Evolutionary conservation across 92 coral and sea anemone genomes (phyloP), one percentile per base, ranked within the genome.

Genomic region (Parazoanthus swiftii): DNA sequence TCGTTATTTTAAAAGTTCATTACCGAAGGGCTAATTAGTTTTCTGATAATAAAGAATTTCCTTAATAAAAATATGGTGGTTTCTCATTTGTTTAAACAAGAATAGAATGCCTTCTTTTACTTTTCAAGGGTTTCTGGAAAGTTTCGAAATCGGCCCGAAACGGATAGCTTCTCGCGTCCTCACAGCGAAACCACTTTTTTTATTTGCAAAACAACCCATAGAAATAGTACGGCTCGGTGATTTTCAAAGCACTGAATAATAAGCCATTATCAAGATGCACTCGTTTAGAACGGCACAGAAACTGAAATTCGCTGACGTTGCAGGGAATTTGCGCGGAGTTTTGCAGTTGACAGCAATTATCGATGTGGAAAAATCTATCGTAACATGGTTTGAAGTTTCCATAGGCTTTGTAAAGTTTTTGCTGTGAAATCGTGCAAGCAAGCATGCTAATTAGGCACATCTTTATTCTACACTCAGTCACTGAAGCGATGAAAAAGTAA

Each of bases 151-250:
- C 58, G 76, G 2, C 36, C 14, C 54, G 36, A 23, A 67, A 67
- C 56, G 8, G 86, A 4, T 42, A 8, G 37, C 36, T 67, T 23
- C 46, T 72, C 48, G 58, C 71, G 86, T 84, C 44, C 46, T 42
- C 46, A 48, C 39, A 70, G 46, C 87, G 44, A 84, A 84, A 84
- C 79, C 68, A 84, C 79, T 84, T 84, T 84, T 84, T 84, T 56
- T n/a, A 25, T 21, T 4, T 51, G 43, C 43, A 84, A 84, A 68
- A 70, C 87, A 84, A 51, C 44, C 56, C 42, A 50, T 46, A 82
- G 87, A 84, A 84, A 84, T 84, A 84, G 87, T 71, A 84, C 87
- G 87, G 78, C 43, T 84, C 87, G 87, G 79, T 84, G 87, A 84
- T 25, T 42, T 72, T 70, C 79, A 84, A 84, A 70, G 68, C 39